Conservation (phyloP, 2,113 vertebrate genomes). For the Mustelus asterias region DNA sequence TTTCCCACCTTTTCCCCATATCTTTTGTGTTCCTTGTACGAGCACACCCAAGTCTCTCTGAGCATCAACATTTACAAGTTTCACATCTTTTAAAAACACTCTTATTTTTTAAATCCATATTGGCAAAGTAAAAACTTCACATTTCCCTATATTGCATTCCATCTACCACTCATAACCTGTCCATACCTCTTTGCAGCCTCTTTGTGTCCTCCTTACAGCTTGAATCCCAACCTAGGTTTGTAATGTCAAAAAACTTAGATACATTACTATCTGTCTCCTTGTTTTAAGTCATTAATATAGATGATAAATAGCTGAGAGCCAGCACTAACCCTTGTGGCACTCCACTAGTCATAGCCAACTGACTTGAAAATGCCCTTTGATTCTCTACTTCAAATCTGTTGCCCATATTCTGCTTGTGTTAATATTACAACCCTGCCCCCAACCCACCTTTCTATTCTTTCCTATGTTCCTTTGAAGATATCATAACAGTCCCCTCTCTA, state of each 20-base stretch:
- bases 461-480: background rate
- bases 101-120: background rate
- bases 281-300: background rate
- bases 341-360: background rate
- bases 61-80: background rate
- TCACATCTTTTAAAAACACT: background rate
- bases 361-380: background rate
- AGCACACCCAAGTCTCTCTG: background rate
- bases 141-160: background rate
- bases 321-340: background rate
- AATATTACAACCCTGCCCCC: background rate
- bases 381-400: background rate
- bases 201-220: background rate
- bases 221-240: background rate
- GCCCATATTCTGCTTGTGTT: background rate
- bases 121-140: no score
- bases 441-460: background rate
- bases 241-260: background rate
- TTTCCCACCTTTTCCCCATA: background rate
- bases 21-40: background rate
- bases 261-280: background rate
- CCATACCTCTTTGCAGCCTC: background rate
- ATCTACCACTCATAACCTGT: background rate
- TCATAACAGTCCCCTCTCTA: background rate
- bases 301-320: background rate